Conservation (phyloP, 2,888 invertebrate genomes). For the Gymnosoma rotundatum region DNA sequence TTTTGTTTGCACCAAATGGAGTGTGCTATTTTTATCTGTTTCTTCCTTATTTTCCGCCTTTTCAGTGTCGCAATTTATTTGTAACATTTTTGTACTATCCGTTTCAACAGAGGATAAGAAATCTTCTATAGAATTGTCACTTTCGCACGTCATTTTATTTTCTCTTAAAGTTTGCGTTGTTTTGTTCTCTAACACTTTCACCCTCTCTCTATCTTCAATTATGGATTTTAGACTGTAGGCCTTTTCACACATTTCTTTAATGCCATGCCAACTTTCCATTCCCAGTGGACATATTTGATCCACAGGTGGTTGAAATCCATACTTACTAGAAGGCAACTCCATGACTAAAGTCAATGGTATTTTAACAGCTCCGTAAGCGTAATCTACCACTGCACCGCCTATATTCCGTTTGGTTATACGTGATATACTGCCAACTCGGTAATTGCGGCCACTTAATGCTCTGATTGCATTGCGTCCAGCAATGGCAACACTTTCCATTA, state of each 20-base stretch:
- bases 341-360: constrained; percentile 80
- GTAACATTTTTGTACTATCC: neutral
- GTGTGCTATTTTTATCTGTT: too few relatives aligned
- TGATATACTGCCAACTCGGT: constrained; percentile 80
- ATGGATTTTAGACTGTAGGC: constrained; percentile 74
- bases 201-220: constrained; percentile 37
- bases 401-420: constrained; percentile 77
- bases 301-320: constrained; percentile 80
- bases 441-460: constrained; percentile 78
- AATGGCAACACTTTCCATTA: constrained; percentile 77
- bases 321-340: constrained; percentile 79
- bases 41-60: neutral
- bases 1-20: too few relatives aligned
- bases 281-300: constrained; percentile 79
- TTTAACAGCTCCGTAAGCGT: constrained; percentile 79
- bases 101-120: neutral
- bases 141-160: neutral
- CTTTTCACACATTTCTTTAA: constrained; percentile 81
- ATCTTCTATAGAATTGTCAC: neutral
- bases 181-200: neutral
- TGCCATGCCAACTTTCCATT: constrained; percentile 81
- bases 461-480: constrained; percentile 79
- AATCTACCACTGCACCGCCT: constrained; percentile 81
- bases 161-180: neutral
- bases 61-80: neutral